Conservation (phyloP, 1,140 invertebrate genomes). For the Luehdorfia chinensis region DNA sequence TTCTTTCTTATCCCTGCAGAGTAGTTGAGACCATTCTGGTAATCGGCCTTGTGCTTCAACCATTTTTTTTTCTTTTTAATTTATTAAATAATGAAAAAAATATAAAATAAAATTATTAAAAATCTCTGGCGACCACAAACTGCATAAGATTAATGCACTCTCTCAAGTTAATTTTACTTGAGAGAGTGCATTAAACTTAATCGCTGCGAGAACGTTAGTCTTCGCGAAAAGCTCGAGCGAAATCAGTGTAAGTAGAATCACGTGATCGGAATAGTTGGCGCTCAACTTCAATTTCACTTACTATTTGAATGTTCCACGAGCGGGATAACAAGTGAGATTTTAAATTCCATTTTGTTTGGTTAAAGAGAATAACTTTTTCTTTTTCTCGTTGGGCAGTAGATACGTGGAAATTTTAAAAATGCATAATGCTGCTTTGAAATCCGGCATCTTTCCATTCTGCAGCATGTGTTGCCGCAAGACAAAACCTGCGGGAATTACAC, state of each 20-base stretch:
- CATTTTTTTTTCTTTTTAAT: too few relatives aligned
- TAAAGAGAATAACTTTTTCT: slow-evolving; percentile 29
- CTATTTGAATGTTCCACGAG: slow-evolving; percentile 2
- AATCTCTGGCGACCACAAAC: too few relatives aligned
- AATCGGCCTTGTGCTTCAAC: too few relatives aligned
- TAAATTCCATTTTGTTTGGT: not conserved
- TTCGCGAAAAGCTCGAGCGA: slow-evolving; percentile 3
- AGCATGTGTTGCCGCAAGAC: slow-evolving; percentile 60
- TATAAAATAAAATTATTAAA: too few relatives aligned
- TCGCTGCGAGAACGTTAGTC: slow-evolving; percentile 15
- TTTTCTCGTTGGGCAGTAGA: slow-evolving; percentile 29
- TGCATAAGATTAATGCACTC: too few relatives aligned
- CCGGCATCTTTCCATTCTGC: slow-evolving; percentile 61
- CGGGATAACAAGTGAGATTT: not conserved
- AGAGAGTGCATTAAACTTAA: slow-evolving; percentile 18
- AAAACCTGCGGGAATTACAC: slow-evolving; percentile 65
- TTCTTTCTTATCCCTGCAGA: too few relatives aligned
- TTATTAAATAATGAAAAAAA: too few relatives aligned
- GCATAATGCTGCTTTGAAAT: slow-evolving; percentile 49
- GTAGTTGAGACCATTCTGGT: too few relatives aligned
- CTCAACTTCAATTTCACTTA: slow-evolving; percentile 6
- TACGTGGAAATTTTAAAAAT: slow-evolving; percentile 53
- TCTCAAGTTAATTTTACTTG: too few relatives aligned
- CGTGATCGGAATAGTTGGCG: slow-evolving; percentile 18
- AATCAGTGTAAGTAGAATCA: slow-evolving; percentile 20